These are phyloP conservation scores for Dyspetes luteomarginatus DNA, from an alignment of 2,888 invertebrate species.

Conservation along the genomic window DNA sequence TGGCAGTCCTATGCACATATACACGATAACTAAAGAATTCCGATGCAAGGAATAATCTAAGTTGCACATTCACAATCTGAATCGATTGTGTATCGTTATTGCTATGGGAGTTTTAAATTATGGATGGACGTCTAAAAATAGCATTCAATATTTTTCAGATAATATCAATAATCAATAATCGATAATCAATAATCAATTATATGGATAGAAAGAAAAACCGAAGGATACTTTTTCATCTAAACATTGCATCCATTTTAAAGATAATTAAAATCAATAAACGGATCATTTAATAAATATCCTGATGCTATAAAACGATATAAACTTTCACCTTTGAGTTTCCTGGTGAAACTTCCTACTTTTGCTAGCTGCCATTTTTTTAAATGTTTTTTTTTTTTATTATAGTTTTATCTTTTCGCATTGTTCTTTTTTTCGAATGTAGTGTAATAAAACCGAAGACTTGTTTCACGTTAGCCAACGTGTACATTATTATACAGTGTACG, in stretches of 20 bases:
- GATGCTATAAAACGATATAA: too few species aligned
- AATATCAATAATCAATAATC: background rate
- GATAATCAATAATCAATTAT: background rate
- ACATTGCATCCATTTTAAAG: background rate
- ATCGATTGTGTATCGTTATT: background rate
- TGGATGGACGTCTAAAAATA: too few species aligned
- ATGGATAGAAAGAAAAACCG: too few species aligned
- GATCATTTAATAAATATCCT: too few species aligned
- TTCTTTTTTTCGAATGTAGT: background rate
- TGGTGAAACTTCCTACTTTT: too few species aligned
- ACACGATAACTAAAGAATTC: constrained; percentile 37
- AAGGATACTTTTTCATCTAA: background rate
- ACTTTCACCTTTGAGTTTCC: too few species aligned
- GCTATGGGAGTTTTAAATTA: too few species aligned
- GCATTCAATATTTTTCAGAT: too few species aligned
- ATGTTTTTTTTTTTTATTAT: background rate
- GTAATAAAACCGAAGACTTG: constrained; percentile 53
- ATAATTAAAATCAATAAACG: constrained; percentile 45
- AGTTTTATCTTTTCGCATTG: background rate
- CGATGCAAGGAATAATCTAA: background rate
- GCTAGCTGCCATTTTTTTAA: too few species aligned
- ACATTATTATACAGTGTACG: background rate
- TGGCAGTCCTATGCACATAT: background rate
- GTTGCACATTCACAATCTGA: background rate
- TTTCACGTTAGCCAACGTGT: constrained; percentile 35